Evolutionary conservation across 2,113 vertebrate species (phyloP).

Genomic region (Lota lota): DNA sequence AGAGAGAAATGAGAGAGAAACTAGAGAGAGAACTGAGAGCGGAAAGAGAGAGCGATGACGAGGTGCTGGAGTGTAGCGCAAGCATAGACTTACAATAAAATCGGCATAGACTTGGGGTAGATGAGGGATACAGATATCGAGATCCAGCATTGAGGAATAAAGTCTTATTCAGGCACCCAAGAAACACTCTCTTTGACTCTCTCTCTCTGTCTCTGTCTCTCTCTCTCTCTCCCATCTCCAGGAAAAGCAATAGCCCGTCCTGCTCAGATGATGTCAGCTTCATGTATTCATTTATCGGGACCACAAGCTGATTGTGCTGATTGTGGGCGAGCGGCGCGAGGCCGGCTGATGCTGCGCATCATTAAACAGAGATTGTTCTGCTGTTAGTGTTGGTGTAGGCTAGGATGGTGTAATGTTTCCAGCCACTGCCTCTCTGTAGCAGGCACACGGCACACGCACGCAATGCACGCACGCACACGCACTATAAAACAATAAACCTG

Average conservation of each 20-base stretch:
- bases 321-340: slow-evolving; percentile 57
- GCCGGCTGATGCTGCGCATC: slow-evolving; percentile 61
- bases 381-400: slow-evolving; percentile 66
- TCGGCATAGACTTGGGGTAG: too few relatives aligned
- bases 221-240: too few relatives aligned
- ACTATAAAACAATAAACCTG: slow-evolving; percentile 46
- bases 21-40: background rate
- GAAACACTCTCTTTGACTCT: background rate
- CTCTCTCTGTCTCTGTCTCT: background rate
- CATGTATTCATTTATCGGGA: slow-evolving; percentile 31
- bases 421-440: slow-evolving; percentile 42
- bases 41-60: background rate
- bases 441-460: background rate
- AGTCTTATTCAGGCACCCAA: slow-evolving; percentile 25
- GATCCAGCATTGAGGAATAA: slow-evolving; percentile 1
- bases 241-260: background rate
- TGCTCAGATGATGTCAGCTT: slow-evolving; percentile 51
- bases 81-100: too few relatives aligned
- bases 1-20: background rate
- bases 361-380: slow-evolving; percentile 67
- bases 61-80: too few relatives aligned
- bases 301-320: slow-evolving; percentile 62
- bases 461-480: background rate
- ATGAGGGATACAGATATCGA: too few relatives aligned
- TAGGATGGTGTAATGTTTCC: slow-evolving; percentile 56